phyloP scores from a whole-genome alignment of 2,797 vertebrate genomes.

The Cuniculus paca region DNA sequence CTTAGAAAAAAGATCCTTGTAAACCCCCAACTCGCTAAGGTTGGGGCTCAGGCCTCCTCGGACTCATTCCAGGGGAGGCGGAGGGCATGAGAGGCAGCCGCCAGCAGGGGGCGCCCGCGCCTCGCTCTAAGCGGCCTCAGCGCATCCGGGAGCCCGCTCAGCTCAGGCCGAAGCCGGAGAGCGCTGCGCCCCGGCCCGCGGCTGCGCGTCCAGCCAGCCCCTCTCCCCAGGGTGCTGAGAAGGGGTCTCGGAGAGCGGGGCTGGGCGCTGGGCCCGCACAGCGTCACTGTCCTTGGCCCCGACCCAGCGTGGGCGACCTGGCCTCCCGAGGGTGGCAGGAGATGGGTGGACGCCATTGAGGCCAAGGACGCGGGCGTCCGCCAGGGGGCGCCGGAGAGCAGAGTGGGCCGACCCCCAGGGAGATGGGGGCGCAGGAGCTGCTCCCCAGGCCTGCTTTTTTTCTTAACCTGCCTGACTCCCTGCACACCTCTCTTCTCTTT shows the following conservation, averaged over 20 bases:
- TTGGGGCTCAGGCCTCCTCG: too few species aligned
- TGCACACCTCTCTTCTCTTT: not conserved
- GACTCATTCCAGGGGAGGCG: not conserved
- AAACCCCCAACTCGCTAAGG: too few species aligned
- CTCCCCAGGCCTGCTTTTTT: not conserved
- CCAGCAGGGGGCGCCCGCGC: constrained; percentile 41
- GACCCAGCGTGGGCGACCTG: not conserved
- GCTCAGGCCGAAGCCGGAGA: not conserved
- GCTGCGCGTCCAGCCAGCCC: not conserved
- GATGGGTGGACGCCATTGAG: rapidly evolving
- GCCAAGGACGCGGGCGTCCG: not conserved
- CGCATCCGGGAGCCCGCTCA: not conserved
- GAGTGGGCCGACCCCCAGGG: not conserved
- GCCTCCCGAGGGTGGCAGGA: rapidly evolving
- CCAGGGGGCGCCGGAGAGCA: not conserved
- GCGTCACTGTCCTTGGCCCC: too few species aligned
- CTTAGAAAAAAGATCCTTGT: too few species aligned
- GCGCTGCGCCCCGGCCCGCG: too few species aligned
- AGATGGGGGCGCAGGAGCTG: too few species aligned
- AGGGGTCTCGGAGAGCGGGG: not conserved
- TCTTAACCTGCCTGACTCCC: not conserved
- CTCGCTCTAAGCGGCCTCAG: not conserved
- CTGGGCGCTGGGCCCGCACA: not conserved
- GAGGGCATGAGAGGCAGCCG: rapidly evolving
- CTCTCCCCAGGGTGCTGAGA: not conserved